Conservation (phyloP, 2,888 invertebrate genomes). For the Mantis religiosa region DNA sequence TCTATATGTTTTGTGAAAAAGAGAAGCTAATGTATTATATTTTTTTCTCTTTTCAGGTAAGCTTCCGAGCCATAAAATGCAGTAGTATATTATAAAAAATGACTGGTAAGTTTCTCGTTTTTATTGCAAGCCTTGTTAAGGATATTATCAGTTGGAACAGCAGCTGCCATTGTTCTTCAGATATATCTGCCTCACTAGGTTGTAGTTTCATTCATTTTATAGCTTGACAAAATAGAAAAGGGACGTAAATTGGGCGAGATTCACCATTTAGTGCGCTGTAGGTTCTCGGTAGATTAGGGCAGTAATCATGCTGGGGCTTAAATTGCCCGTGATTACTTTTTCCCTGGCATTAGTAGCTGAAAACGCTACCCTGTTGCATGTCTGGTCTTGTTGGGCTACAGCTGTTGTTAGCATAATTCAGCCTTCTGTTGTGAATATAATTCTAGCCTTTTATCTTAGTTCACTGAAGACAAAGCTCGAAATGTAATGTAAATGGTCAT, state of each 20-base stretch:
- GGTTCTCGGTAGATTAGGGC: not conserved
- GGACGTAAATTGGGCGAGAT: not conserved
- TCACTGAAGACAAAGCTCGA: not conserved
- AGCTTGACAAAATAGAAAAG: not conserved
- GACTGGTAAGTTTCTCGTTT: not conserved
- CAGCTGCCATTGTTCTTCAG: not conserved
- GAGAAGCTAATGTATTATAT: no score
- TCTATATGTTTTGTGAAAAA: no score
- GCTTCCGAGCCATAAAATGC: not conserved
- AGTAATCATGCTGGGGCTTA: slow-evolving; percentile 3
- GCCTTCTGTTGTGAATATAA: not conserved
- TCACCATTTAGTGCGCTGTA: not conserved
- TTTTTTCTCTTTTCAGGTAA: not conserved
- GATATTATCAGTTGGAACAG: not conserved
- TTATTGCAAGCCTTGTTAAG: not conserved
- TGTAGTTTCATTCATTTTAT: not conserved
- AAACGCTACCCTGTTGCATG: not conserved
- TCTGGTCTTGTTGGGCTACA: not conserved
- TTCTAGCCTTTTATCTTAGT: not conserved
- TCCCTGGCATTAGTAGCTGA: not conserved
- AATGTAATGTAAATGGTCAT: no score
- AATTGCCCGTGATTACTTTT: slow-evolving; percentile 11
- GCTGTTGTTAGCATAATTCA: not conserved
- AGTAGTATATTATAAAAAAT: not conserved
- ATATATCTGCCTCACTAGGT: not conserved